Percentiles rank a stretch among this genome's conserved stretches.
phyloP scores from a whole-genome alignment of 2,797 vertebrate species.

The Calcarius lapponicus region DNA sequence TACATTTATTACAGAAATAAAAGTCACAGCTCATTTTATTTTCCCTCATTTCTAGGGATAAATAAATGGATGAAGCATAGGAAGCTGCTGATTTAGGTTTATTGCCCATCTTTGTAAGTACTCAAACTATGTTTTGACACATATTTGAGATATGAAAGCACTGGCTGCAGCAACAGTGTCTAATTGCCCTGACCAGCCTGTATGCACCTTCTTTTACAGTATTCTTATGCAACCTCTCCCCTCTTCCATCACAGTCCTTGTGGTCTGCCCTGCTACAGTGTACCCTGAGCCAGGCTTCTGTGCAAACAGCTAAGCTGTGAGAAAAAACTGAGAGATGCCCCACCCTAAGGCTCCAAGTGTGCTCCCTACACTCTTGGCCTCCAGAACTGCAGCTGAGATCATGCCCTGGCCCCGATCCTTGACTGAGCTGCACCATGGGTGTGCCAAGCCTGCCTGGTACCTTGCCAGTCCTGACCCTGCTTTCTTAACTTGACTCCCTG shows the following conservation, averaged over 20 bases:
- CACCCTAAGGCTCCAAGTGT: not conserved
- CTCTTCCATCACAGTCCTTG: not conserved
- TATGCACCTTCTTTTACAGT: not conserved
- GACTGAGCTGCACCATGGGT: not conserved
- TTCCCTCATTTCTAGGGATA: not conserved
- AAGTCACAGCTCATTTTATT: not conserved
- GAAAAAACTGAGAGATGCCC: not conserved
- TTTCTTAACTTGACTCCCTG: not conserved
- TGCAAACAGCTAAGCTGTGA: not conserved
- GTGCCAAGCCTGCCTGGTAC: not conserved
- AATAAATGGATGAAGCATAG: not conserved
- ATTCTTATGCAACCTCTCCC: not conserved
- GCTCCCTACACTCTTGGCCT: not conserved
- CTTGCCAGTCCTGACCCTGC: not conserved
- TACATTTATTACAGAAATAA: not conserved
- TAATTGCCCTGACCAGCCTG: not conserved
- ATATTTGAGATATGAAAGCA: not conserved
- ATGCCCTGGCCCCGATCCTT: not conserved
- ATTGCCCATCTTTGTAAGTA: not conserved
- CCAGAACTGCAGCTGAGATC: not conserved
- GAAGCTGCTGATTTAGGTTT: not conserved
- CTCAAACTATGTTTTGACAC: not conserved
- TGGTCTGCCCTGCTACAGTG: fast-evolving
- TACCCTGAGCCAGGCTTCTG: not conserved
- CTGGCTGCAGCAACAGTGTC: not conserved